phyloP scores from a whole-genome alignment of 2,888 invertebrate species.

The Strigamia maritima region DNA sequence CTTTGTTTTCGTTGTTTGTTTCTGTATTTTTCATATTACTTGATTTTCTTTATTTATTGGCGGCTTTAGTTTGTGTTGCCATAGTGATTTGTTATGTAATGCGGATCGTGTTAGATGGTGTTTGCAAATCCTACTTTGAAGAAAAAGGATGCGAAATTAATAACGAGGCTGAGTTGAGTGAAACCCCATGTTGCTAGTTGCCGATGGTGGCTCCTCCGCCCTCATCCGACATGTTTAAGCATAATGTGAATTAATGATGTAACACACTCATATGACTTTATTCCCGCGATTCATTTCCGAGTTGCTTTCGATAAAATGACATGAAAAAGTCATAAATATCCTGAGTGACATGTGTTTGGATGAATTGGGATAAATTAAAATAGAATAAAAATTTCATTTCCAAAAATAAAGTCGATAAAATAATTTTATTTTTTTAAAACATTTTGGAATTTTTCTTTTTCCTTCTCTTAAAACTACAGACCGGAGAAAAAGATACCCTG shows the following conservation, averaged over 20 bases:
- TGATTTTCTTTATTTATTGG: slow-evolving; percentile 12
- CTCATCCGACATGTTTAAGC: slow-evolving; percentile 26
- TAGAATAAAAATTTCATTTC: neutral
- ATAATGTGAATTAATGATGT: slow-evolving; percentile 27
- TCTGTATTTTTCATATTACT: neutral
- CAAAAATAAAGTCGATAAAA: neutral
- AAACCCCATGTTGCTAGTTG: slow-evolving; percentile 6
- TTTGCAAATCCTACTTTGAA: slow-evolving; percentile 27
- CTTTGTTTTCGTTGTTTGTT: neutral
- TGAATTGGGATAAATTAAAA: slow-evolving; percentile 15
- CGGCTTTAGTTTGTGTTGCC: slow-evolving; percentile 17
- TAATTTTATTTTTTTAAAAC: neutral
- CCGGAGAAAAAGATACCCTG: neutral
- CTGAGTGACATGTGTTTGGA: neutral
- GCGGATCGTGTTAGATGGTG: slow-evolving; percentile 24
- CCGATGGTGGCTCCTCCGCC: slow-evolving; percentile 6
- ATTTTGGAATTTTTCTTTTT: neutral
- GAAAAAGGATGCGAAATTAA: slow-evolving; percentile 29
- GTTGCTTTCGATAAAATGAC: slow-evolving; percentile 19
- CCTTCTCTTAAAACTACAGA: neutral
- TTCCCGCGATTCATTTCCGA: slow-evolving; percentile 15
- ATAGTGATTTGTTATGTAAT: slow-evolving; percentile 27
- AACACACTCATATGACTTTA: slow-evolving; percentile 20
- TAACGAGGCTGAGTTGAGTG: slow-evolving; percentile 8
- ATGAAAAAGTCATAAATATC: slow-evolving; percentile 27